These are phyloP conservation scores for Mythimna vitellina DNA, from an alignment of 2,888 invertebrate genomes.

Conservation along the genomic window DNA sequence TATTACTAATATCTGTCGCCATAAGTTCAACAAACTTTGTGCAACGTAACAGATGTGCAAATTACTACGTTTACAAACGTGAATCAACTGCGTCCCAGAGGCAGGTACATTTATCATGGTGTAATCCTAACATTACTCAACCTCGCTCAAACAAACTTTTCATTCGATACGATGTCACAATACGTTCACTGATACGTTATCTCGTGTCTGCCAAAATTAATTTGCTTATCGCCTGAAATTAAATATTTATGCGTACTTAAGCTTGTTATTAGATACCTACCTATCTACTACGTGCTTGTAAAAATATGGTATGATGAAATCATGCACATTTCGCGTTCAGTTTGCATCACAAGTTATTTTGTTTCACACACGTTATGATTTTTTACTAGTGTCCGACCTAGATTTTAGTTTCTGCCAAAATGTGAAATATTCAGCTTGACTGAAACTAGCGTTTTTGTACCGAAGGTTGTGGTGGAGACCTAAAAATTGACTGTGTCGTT, in stretches of 20 bases:
- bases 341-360: slow-evolving; percentile 17
- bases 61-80: slow-evolving; percentile 27
- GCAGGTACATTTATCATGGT: slow-evolving; percentile 15
- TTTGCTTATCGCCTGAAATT: slow-evolving; percentile 76
- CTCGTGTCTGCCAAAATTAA: slow-evolving; percentile 73
- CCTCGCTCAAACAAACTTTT: slow-evolving; percentile 34
- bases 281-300: slow-evolving; percentile 27
- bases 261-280: slow-evolving; percentile 57
- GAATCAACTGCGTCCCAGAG: slow-evolving; percentile 21
- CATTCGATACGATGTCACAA: slow-evolving; percentile 55
- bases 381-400: not conserved
- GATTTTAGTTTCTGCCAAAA: too few relatives aligned
- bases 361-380: slow-evolving; percentile 3
- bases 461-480: too few relatives aligned
- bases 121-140: slow-evolving; percentile 26
- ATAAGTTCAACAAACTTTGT: slow-evolving; percentile 34
- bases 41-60: slow-evolving; percentile 14
- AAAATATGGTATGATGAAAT: slow-evolving; percentile 21
- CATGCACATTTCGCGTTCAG: slow-evolving; percentile 23
- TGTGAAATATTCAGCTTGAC: too few relatives aligned
- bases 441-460: too few relatives aligned
- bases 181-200: slow-evolving; percentile 65
- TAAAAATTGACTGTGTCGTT: too few relatives aligned
- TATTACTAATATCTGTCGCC: not conserved
- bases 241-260: slow-evolving; percentile 69